These are phyloP conservation scores for Luscinia luscinia DNA, from an alignment of 2,797 vertebrate species.

Conservation along the genomic window DNA sequence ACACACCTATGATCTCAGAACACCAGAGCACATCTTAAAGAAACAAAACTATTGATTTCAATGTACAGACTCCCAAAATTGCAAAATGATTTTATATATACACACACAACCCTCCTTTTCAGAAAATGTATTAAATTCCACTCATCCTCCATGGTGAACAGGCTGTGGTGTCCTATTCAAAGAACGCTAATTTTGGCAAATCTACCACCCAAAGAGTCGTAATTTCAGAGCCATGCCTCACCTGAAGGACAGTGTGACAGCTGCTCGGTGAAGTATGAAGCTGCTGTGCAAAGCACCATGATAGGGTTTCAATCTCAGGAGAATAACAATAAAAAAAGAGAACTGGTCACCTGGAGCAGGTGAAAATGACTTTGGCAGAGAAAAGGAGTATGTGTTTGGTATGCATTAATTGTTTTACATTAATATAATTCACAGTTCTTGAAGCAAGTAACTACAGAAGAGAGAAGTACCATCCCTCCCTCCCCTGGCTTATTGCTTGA, in stretches of 20 bases:
- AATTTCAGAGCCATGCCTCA: background rate
- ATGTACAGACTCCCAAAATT: background rate
- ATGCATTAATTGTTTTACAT: background rate
- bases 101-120: background rate
- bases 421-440: background rate
- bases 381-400: background rate
- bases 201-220: fast-evolving
- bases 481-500: background rate
- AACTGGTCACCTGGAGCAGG: background rate
- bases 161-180: background rate
- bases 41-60: background rate
- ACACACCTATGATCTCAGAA: background rate
- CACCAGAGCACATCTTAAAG: background rate
- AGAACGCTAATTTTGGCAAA: background rate
- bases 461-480: background rate
- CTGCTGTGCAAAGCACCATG: background rate
- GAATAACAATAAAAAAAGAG: background rate
- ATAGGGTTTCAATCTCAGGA: background rate
- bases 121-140: background rate
- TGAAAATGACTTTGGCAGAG: background rate
- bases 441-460: background rate
- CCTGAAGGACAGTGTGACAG: background rate
- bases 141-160: background rate
- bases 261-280: background rate
- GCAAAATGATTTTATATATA: background rate